These are phyloP conservation scores for Ephydatia muelleri DNA, from an alignment of 37 sponge, comb jelly and placozoan genomes.

Conservation along the genomic window DNA sequence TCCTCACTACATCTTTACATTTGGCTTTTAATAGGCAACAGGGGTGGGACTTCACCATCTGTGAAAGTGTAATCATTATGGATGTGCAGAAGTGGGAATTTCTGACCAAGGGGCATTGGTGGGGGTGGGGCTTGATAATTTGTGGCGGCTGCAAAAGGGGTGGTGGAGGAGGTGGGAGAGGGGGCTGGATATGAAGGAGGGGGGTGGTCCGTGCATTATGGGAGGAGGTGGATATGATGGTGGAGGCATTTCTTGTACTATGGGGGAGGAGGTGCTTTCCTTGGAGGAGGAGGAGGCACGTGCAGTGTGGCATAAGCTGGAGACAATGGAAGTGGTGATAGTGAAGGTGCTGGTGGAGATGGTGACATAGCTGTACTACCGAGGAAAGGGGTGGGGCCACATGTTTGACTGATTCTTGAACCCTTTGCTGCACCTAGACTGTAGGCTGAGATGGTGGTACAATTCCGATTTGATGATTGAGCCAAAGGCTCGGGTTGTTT, in stretches of 20 bases:
- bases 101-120: too few species aligned
- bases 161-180: constrained; percentile 37
- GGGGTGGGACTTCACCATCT: constrained; percentile 49
- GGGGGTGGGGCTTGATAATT: not conserved
- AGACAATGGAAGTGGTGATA: not conserved
- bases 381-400: not conserved
- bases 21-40: constrained; percentile 8
- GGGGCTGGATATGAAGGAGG: constrained; percentile 1
- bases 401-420: too few species aligned
- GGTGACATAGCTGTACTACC: not conserved
- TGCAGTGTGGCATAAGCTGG: not conserved
- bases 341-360: not conserved
- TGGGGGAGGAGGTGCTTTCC: not conserved
- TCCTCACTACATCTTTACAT: too few species aligned
- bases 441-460: not conserved
- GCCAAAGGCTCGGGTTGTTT: not conserved
- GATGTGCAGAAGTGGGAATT: too few species aligned
- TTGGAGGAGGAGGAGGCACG: too few species aligned
- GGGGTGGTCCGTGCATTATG: constrained; percentile 46
- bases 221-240: constrained; percentile 41
- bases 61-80: too few species aligned
- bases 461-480: too few species aligned
- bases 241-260: constrained; percentile 25
- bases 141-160: not conserved
- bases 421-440: too few species aligned